Evolutionary conservation across 2,113 vertebrate species (phyloP).

Genomic region (Himantopus leucocephalus): DNA sequence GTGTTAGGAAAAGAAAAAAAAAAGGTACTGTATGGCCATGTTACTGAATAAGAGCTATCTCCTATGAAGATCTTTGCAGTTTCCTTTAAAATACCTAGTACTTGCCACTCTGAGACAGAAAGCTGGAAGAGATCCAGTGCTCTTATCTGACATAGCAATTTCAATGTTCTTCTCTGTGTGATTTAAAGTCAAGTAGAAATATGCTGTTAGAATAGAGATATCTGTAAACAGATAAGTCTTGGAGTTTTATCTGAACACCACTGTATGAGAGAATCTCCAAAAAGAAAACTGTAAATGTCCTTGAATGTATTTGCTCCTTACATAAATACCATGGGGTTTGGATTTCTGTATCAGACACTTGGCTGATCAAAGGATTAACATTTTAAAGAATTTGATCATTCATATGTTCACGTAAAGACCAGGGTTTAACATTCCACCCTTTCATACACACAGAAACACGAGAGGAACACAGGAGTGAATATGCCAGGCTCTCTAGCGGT

Average conservation of each 20-base stretch:
- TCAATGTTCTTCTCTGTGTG: not conserved
- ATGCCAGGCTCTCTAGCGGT: not conserved
- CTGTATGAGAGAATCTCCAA: not conserved
- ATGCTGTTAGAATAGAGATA: not conserved
- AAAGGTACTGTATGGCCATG: rapidly evolving
- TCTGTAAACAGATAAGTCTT: not conserved
- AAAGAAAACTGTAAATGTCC: not conserved
- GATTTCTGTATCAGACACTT: not conserved
- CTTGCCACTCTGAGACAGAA: not conserved
- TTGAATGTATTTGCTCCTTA: not conserved
- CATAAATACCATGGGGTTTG: not conserved
- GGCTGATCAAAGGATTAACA: not conserved
- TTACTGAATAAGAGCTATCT: not conserved
- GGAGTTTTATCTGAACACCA: not conserved
- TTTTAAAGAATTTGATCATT: not conserved
- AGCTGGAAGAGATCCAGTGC: not conserved
- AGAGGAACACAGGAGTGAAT: not conserved
- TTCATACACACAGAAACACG: not conserved
- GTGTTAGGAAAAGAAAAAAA: not conserved
- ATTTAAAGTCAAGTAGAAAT: slow-evolving; percentile 25
- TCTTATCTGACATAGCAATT: slow-evolving; percentile 33
- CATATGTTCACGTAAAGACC: not conserved
- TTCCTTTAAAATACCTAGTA: not conserved
- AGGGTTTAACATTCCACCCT: not conserved
- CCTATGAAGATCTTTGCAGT: not conserved